phyloP scores from a whole-genome alignment of 2,797 vertebrate species.

The Natrix natrix region DNA sequence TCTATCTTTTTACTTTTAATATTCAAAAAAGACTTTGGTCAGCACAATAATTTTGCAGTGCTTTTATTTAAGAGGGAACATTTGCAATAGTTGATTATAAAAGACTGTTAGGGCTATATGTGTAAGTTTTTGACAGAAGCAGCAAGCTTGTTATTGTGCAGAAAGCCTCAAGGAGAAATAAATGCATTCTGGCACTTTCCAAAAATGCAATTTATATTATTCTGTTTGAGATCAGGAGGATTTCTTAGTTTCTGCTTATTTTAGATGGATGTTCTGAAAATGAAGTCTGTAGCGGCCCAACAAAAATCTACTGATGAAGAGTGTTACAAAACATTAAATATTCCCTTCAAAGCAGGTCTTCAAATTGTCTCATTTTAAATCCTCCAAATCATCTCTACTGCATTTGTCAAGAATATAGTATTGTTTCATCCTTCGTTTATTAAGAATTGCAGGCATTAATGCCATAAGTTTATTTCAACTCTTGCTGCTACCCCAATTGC shows the following conservation, averaged over 20 bases:
- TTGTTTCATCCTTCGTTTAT: neutral
- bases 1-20: constrained; percentile 35
- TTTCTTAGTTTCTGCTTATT: constrained; percentile 3
- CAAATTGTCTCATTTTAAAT: constrained; percentile 32
- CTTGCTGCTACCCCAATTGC: neutral
- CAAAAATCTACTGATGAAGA: constrained; percentile 11
- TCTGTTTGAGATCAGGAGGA: constrained; percentile 4
- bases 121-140: constrained; percentile 20
- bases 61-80: constrained; percentile 33
- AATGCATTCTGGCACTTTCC: neutral
- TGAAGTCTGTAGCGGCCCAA: constrained; percentile 4
- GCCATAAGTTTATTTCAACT: neutral
- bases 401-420: neutral
- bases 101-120: constrained; percentile 7
- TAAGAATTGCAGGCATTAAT: neutral
- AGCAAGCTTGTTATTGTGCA: constrained; percentile 2
- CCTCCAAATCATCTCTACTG: neutral
- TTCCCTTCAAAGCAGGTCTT: constrained; percentile 22
- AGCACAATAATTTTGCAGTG: constrained; percentile 22
- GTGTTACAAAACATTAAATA: constrained; percentile 39
- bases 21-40: constrained; percentile 41
- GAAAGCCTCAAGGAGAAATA: neutral
- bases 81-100: constrained; percentile 48
- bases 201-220: neutral
- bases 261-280: constrained; percentile 31